Evolutionary conservation across 2,113 vertebrate genomes (phyloP).

Genomic region (Glareola pratincola): DNA sequence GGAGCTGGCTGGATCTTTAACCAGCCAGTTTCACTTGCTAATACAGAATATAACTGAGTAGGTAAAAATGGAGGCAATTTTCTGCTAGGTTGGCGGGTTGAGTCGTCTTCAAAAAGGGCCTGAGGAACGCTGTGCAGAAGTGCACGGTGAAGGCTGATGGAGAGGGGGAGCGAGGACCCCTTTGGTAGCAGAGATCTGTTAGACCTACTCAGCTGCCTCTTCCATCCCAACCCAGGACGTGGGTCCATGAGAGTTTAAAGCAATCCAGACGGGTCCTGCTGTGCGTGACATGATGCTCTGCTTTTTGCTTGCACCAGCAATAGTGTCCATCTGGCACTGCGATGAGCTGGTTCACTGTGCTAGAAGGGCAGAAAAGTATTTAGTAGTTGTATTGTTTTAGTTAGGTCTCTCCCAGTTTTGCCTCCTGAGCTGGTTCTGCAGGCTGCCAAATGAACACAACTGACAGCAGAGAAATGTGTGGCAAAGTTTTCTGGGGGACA

Average conservation of each 20-base stretch:
- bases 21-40: neutral
- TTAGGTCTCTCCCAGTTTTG: neutral
- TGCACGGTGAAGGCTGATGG: neutral
- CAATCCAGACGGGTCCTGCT: neutral
- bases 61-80: neutral
- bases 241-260: neutral
- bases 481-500: neutral
- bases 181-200: neutral
- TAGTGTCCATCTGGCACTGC: neutral
- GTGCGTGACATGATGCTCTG: accelerated
- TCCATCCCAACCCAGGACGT: neutral
- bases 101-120: neutral
- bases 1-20: neutral
- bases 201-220: neutral
- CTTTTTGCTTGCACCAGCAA: neutral
- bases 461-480: neutral
- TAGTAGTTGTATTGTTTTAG: neutral
- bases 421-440: neutral
- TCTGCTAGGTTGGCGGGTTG: neutral
- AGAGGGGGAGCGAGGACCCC: neutral
- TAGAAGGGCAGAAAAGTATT: neutral
- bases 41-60: neutral
- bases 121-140: neutral
- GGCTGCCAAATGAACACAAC: neutral
- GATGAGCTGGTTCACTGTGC: neutral